These are phyloP conservation scores for Sitta carolinensis DNA, from an alignment of 2,797 vertebrate genomes.

Conservation along the genomic window DNA sequence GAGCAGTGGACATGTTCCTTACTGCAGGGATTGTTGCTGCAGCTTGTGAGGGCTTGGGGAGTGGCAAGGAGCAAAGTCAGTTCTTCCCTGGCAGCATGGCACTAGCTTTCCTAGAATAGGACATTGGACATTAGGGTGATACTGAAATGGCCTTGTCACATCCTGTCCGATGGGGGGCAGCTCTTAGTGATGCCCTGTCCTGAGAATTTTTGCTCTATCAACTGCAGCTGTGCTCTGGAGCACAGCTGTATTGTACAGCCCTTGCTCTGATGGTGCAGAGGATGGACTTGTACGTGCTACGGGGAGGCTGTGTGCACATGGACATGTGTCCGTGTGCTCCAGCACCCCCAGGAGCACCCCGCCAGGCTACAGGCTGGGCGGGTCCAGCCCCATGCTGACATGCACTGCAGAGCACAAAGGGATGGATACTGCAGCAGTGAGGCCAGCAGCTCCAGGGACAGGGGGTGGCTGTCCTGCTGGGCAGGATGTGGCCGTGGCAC, in stretches of 20 bases:
- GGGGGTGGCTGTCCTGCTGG: background rate
- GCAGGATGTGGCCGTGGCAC: background rate
- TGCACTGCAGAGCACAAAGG: fast-evolving
- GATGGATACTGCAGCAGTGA: fast-evolving
- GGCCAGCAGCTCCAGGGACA: background rate
- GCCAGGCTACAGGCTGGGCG: background rate
- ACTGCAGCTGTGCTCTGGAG: fast-evolving
- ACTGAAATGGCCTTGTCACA: background rate
- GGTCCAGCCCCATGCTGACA: background rate
- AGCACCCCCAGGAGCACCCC: background rate
- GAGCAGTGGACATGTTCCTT: background rate
- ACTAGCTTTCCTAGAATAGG: background rate
- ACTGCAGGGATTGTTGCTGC: background rate
- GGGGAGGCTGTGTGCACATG: background rate
- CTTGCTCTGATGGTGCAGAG: background rate
- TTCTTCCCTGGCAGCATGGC: background rate
- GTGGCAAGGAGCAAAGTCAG: background rate
- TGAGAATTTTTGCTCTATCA: background rate
- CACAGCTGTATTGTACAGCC: background rate
- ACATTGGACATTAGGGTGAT: fast-evolving
- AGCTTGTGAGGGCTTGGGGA: background rate
- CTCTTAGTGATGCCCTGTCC: background rate
- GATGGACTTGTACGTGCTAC: background rate
- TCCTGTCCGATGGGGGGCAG: fast-evolving
- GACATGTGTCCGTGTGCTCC: fast-evolving